Base-by-base conservation (phyloP, 2,113 vertebrate genomes). In the Rhombomys opimus region DNA sequence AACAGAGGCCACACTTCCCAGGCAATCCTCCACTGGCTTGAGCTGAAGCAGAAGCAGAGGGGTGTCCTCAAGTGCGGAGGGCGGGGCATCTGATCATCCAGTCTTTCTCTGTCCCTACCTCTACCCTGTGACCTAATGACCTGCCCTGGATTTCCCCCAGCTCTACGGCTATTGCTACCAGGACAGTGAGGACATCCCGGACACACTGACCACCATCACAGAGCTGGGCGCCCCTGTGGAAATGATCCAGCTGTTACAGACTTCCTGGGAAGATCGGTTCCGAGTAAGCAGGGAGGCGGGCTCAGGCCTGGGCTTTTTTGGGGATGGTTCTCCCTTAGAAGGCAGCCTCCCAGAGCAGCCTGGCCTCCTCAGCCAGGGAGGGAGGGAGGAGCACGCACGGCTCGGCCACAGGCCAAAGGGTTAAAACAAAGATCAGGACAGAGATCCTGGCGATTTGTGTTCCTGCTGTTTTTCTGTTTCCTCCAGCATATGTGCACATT, bases 211-310 rank as follows among this genome's bases (percentile, higher is more conserved):
- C 0, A 99, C 99, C 97, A 99, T 99, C 98, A 99, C 99, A 20
- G 99, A 99, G 96, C 98, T 99, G 84, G 99, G 99, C 13, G 99
- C 99, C 2, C 99, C 99, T 13, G 98, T 99, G 92, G 99, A 99
- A 97, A 99, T 99, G 99, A 99, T 99, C 97, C 99, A 99, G 98
- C 98, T 99, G 94, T 98, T 99, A 85, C 99, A 99, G 98, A 99
- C 99, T 7, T 99, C 99, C 89, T 99, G 99, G 99, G 99, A 99
- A 97, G 99, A 99, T 85, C 98, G 99, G 86, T 99, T 99, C 98
- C 98, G 99, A 94, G 99, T 99, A 98, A 99, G 99, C 98, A 17
- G 87, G 87, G n/a, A 0, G 0, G 92, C 72, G 65, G 84, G 90
- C 32, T 17, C 77, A 82, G 95, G 95, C 52, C 67, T 17, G 50